Evolutionary conservation across 2,113 vertebrate genomes (phyloP), one percentile per base, ranked within the genome.

Genomic region (Clinocottus analis): DNA sequence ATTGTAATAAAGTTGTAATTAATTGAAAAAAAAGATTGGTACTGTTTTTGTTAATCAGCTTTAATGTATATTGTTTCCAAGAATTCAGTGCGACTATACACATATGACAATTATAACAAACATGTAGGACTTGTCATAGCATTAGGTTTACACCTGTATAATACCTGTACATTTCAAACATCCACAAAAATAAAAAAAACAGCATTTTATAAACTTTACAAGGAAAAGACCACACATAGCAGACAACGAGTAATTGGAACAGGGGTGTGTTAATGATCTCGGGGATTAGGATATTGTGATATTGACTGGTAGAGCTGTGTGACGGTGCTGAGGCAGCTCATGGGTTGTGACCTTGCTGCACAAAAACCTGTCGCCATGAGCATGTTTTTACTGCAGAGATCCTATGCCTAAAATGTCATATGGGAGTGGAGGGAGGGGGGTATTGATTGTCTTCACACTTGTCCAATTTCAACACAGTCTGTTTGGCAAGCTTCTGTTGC

Each of bases 401-500:
- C 31, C 75, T 71, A 61, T 73, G 68, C 86, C 79, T 87, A 72
- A 88, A 90, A 87, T 90, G 90, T 92, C 92, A 92, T 90, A 93
- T 92, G 88, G 86, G 56, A 85, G 59, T 21, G 56, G 53, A 56
- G 71, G 80, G 80, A 70, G 82, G 86, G 80, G 75, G 77, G 78
- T 85, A 85, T 89, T 62, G 90, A 90, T 92, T 85, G 78, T 67
- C 64, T 86, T 94, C 87, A 86, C 79, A 88, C 86, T 91, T 83
- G 88, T 91, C 93, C 90, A 89, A 82, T 93, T 91, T 89, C 82
- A 74, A 85, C 84, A 84, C 92, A 89, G 85, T 90, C 87, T 90
- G 85, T 92, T 92, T 92, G 93, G 91, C 92, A 91, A 88, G 85
- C 82, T 83, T 85, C 73, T 61, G 89, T 94, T 95, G 89, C 93